Evolutionary conservation across 2,113 vertebrate species (phyloP).

Genomic region (Leucopsar rothschildi): DNA sequence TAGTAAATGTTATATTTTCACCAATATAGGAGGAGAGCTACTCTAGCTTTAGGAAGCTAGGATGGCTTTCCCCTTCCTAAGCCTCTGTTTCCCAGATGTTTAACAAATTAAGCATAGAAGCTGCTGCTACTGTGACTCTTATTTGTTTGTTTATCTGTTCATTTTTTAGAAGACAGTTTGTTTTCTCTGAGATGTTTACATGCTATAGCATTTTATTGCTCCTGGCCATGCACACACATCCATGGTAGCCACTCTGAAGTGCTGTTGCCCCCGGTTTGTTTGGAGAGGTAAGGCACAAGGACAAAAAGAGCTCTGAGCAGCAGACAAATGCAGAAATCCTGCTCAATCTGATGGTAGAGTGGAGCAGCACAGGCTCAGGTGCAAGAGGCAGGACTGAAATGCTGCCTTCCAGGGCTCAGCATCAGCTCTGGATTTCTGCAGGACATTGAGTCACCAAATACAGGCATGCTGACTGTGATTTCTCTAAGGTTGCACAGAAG

Average conservation of each 20-base stretch:
- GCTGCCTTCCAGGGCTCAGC: neutral
- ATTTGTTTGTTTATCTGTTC: neutral
- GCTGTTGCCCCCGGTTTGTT: neutral
- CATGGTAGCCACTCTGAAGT: neutral
- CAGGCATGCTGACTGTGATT: neutral
- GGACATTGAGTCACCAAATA: neutral
- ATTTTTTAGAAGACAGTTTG: neutral
- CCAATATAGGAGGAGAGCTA: neutral
- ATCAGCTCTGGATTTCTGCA: neutral
- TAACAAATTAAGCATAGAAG: neutral
- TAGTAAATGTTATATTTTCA: neutral
- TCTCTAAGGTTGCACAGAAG: neutral
- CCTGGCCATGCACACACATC: neutral
- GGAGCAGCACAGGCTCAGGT: neutral
- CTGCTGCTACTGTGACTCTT: neutral
- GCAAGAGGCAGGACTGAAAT: neutral
- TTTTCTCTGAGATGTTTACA: neutral
- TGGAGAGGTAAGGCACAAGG: neutral
- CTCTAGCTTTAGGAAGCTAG: neutral
- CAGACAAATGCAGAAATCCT: neutral
- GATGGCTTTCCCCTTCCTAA: neutral
- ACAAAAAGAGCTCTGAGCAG: neutral
- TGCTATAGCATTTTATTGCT: neutral
- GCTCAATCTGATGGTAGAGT: neutral
- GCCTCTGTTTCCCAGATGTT: neutral